Evolutionary conservation across 1,140 invertebrate species (phyloP), one percentile per base, ranked within the genome.

Genomic region (Drosophila setifemur): DNA sequence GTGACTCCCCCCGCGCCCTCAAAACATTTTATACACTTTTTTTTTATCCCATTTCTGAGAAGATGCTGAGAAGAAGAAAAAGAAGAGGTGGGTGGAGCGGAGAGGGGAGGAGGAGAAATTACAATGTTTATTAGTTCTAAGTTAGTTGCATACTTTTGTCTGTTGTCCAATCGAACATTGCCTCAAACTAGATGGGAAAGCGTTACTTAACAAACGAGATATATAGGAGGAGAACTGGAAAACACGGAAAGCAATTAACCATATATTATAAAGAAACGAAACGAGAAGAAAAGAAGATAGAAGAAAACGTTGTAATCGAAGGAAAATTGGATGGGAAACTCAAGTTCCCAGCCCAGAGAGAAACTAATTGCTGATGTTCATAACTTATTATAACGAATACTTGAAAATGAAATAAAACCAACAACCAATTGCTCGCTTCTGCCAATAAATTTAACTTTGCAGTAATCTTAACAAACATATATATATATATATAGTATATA

Each of bases 371-470:
- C 61, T 54, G 25, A 68, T 19, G 40, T 67, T 67, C 18, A 66
- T 35, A 37, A 37, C 52, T 35, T 45, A 52, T 16, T 35, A 44
- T 37, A 54, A 52, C 12, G 29, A 50, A 50, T 23, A 66, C 2
- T 39, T 18, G 29, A 33, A 12, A 44, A 33, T 33, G 28, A 33
- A 49, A 39, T 50, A 25, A 53, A 55, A 40, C 44, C 35, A 50
- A 73, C 55, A 61, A 79, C 60, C 79, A 79, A 78, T 85, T 83
- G 79, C 79, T 83, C 79, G 79, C 79, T 83, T 83, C 79, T 83
- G 79, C 79, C 79, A 83, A 78, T 77, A 78, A 71, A 79, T 47
- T 42, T 78, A 85, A 85, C 44, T 67, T 47, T 61, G 48, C 67
- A 23, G 37, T 73, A 73, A 64, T 43, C 26, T 52, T 50, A 70